Base-by-base conservation (phyloP, 2,113 vertebrate species). In the Ibidorhyncha struthersii region DNA sequence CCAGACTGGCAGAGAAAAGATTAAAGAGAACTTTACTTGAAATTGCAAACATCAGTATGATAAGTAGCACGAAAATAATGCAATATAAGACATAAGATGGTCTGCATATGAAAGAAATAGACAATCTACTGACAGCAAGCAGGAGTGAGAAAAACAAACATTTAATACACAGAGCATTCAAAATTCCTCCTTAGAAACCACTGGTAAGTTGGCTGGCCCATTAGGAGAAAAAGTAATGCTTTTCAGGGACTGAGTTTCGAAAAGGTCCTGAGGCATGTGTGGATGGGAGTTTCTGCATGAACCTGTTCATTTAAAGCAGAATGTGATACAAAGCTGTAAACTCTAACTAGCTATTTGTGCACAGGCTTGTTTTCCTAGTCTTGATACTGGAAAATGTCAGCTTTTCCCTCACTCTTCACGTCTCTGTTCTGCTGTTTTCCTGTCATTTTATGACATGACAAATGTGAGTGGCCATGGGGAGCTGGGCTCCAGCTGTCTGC, bases 1-100 rank as follows among this genome's bases (percentile, higher is more conserved):
- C 30, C 58, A 80, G 50, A 61, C 15, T 69, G 45, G 41, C 58
- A 83, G 49, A 89, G 25, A 32, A 90, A 77, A 86, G 20, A 30
- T 65, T 92, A 80, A 95, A 70, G 20, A 77, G 40, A 90, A 65
- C 21, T 90, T 79, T 21, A 67, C 38, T 69, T 92, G 89, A 81
- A 90, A 77, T 43, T 72, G 16, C 21, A 92, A 86, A 77, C 47
- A 73, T 45, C 20, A 45, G 13, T 89, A 41, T 66, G 26, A 25
- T 53, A 90, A 89, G 19, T 50, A 61, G 27, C 26, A 92, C 27
- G 36, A 78, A 83, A 83, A 73, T 70, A 81, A 73, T 34, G 32
- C 26, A 70, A 27, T 77, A 26, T 45, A 76, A 67, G 43, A 13
- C 30, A 40, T 65, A 65, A 74, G 15, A 8, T 32, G 16, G 16